phyloP scores from a whole-genome alignment of 1,140 invertebrate genomes.

The Pogonomyrmex californicus region DNA sequence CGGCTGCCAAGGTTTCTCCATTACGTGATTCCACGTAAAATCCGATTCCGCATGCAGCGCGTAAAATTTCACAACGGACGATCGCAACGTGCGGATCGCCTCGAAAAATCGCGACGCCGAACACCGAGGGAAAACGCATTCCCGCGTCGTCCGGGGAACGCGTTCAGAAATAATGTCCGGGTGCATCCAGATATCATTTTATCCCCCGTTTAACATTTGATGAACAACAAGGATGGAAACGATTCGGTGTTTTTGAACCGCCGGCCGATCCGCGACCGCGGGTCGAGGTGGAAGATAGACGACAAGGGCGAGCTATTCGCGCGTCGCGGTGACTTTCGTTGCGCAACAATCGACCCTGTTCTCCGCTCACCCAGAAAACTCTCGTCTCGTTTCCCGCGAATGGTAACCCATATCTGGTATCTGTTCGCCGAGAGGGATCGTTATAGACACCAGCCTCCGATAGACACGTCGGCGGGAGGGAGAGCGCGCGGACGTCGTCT shows the following conservation, averaged over 20 bases:
- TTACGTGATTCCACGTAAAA: not conserved
- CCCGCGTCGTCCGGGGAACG: too few species aligned
- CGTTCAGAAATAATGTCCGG: too few species aligned
- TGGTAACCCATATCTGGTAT: constrained; percentile 56
- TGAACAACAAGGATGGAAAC: too few species aligned
- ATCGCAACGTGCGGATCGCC: not conserved
- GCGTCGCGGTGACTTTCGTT: constrained; percentile 72
- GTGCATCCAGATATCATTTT: too few species aligned
- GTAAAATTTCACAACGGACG: not conserved
- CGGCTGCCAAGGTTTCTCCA: constrained; percentile 3
- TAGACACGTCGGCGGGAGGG: not conserved
- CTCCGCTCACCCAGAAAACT: constrained; percentile 69
- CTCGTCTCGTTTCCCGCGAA: constrained; percentile 59
- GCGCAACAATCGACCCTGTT: constrained; percentile 75
- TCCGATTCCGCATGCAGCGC: not conserved
- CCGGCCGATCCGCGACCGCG: not conserved
- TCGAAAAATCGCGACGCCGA: too few species aligned
- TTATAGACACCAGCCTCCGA: constrained; percentile 5
- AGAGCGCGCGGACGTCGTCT: not conserved
- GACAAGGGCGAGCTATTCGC: constrained; percentile 65
- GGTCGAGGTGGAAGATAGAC: constrained; percentile 26
- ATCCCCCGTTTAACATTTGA: too few species aligned
- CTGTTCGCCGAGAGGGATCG: constrained; percentile 15
- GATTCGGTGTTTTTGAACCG: too few species aligned
- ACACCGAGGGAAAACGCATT: too few species aligned